These are phyloP conservation scores for Cryptotis parvus DNA, from an alignment of 2,113 vertebrate genomes.

Conservation along the genomic window DNA sequence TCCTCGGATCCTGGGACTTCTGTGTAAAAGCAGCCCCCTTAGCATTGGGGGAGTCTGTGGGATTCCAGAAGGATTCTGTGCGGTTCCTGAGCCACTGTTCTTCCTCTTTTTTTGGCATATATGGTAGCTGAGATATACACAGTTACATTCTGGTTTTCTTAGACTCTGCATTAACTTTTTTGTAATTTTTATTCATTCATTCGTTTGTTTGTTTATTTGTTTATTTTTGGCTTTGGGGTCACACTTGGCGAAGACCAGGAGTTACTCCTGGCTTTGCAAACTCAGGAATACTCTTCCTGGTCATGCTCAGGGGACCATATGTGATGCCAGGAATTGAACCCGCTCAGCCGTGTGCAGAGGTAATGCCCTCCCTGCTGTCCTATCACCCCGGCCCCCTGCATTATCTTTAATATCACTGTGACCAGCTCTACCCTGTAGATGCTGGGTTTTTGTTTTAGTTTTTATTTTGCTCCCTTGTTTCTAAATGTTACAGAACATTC, in stretches of 20 bases:
- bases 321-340: too few species aligned
- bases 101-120: neutral
- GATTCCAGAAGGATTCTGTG: neutral
- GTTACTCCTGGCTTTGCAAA: too few species aligned
- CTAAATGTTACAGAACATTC: neutral
- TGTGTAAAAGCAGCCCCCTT: conserved; percentile 3
- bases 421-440: neutral
- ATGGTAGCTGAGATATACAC: neutral
- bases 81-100: neutral
- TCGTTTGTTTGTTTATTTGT: too few species aligned
- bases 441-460: neutral
- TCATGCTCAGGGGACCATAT: too few species aligned
- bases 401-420: neutral
- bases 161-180: neutral
- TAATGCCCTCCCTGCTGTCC: too few species aligned
- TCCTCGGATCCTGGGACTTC: neutral
- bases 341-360: too few species aligned
- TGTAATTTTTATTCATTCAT: too few species aligned
- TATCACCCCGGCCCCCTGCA: too few species aligned
- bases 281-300: too few species aligned
- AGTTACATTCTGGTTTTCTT: neutral
- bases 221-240: too few species aligned
- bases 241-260: too few species aligned
- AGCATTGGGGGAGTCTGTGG: neutral
- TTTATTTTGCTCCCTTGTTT: conserved; percentile 21